Evolutionary conservation across 2,113 vertebrate species (phyloP).

Genomic region (Pterocles burchelli): DNA sequence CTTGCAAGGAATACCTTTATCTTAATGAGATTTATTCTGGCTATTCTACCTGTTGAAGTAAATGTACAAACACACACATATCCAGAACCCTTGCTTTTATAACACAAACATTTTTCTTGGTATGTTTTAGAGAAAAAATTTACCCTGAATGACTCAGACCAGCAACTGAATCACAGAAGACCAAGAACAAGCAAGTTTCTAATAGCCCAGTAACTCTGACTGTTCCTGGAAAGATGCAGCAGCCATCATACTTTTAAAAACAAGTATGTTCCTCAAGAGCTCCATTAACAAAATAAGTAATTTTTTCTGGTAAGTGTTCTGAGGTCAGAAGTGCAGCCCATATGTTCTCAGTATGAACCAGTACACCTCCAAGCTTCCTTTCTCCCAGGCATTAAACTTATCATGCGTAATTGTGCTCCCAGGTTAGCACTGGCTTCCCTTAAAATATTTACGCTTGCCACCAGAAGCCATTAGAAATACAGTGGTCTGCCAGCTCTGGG

Average conservation of each 20-base stretch:
- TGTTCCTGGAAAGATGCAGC: constrained; percentile 18
- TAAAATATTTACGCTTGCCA: constrained; percentile 80
- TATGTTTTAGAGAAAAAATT: constrained; percentile 2
- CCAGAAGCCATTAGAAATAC: constrained; percentile 80
- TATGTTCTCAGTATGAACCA: not conserved
- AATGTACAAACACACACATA: not conserved
- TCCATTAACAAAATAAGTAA: not conserved
- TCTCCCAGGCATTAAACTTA: constrained; percentile 45
- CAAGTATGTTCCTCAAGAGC: constrained; percentile 27
- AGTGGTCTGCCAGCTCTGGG: constrained; percentile 72
- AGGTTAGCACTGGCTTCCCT: constrained; percentile 59
- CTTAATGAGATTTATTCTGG: not conserved
- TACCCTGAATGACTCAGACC: not conserved
- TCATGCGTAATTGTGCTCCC: constrained; percentile 53
- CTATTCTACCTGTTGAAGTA: not conserved
- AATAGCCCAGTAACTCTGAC: not conserved
- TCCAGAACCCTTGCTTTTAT: not conserved
- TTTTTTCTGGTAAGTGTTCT: constrained; percentile 29
- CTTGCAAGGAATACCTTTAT: not conserved
- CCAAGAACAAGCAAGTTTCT: not conserved
- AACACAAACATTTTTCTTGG: not conserved
- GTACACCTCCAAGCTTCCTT: not conserved
- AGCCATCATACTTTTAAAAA: not conserved
- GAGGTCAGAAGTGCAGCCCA: not conserved
- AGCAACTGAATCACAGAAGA: not conserved